Base-by-base conservation (phyloP, 2,797 vertebrate genomes). In the Clarias fuscus region DNA sequence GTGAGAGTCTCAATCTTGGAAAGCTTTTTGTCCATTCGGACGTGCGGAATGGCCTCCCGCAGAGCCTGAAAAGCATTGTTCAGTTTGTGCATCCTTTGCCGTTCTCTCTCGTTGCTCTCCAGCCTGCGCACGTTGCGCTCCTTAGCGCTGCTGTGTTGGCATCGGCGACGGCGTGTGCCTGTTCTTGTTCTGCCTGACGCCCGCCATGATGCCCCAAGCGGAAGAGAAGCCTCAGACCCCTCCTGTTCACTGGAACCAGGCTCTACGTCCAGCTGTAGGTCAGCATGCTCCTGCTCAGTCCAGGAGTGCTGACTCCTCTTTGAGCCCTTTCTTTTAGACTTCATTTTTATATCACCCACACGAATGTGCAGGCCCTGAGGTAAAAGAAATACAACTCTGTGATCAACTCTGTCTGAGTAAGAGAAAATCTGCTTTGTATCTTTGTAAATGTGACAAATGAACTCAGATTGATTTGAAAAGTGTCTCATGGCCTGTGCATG, bases 1-100 rank as follows among this genome's bases (percentile, higher is more conserved):
- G 98, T 99, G 79, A 99, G 96, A 0, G 98, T 99, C 94, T 99
- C 98, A 1, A 99, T 99, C 95, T 99, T 99, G 93, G 98, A 99
- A 11, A 99, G 96, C 90, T 99, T 99, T 94, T 97, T 98, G 92
- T 98, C 98, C 0, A 95, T 97, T 53, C 97, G 95, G 82, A 99
- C 97, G 0, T 99, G 98, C 0, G 98, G 98, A 91, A 99, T 99
- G 92, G 97, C 96, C 93, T 99, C 98, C 0, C 97, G 94, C 88
- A 99, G 85, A 0, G 97, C 98, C 91, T 99, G 98, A 93, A 99
- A 99, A 0, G 98, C 98, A 0, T 98, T 98, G 95, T 99, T 99
- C 86, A 99, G 97, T 88, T 99, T 99, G 95, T 99, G 98, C 98
- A 99, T 99, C 58, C 98, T 95, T 92, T 99, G 98, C 30, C 98